phyloP scores from a whole-genome alignment of 2,797 vertebrate genomes.

The Melopsittacus undulatus region DNA sequence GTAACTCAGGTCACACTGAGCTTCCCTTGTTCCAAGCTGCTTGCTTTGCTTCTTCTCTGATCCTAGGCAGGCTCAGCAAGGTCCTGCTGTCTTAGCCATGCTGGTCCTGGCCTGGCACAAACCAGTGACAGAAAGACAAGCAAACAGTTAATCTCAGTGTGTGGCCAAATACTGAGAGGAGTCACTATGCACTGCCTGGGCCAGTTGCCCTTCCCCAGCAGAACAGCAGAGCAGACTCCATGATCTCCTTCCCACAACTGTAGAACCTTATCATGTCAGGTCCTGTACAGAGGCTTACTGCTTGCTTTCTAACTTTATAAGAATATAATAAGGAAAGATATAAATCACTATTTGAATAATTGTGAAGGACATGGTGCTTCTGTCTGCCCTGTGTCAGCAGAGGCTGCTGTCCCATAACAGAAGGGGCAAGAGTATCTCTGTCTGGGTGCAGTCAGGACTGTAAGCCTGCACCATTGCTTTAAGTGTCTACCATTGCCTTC shows the following conservation, averaged over 20 bases:
- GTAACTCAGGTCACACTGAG: rapidly evolving
- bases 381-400: not conserved
- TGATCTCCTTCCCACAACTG: not conserved
- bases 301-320: not conserved
- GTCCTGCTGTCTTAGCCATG: not conserved
- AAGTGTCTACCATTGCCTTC: not conserved
- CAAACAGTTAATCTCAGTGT: rapidly evolving
- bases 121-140: not conserved
- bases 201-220: not conserved
- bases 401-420: not conserved
- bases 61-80: rapidly evolving
- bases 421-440: not conserved
- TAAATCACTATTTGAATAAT: not conserved
- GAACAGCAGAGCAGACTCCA: not conserved
- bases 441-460: not conserved
- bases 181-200: rapidly evolving
- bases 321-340: not conserved
- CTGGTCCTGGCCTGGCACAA: not conserved
- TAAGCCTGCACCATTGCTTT: not conserved
- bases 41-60: not conserved
- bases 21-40: not conserved
- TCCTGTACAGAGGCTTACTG: not conserved
- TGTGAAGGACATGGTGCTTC: not conserved
- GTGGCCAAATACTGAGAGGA: rapidly evolving
- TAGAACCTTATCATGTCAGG: not conserved